Base-by-base conservation (phyloP, 2,888 invertebrate genomes). In the Cheilosia soror region DNA sequence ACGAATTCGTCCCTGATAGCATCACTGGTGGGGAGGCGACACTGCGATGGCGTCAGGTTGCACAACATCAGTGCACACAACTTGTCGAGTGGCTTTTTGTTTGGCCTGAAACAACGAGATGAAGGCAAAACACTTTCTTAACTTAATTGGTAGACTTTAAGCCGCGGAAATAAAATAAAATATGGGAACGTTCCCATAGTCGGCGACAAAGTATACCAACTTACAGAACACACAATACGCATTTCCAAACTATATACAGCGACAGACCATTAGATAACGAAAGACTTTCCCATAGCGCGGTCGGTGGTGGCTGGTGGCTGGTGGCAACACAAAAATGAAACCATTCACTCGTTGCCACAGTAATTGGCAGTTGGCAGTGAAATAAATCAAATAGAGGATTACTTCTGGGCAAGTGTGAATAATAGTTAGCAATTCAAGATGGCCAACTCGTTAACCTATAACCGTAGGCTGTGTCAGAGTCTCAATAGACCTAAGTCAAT, bases 1-100 rank as follows among this genome's bases (percentile, higher is more conserved):
- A 60, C 62, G 68, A 68, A 62, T 78, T 83, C 78, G 66, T 83
- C 72, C 77, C 77, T 63, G 77, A 68, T 77, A 44, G 51, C 76
- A 65, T 82, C 65, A 76, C 2, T 25, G 5, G 25, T n/a, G 25
- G 33, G 49, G 20, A 37, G 33, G 20, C n/a, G 20, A 5, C 9
- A 40, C n/a, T 57, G 55, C 4, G 71, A 58, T 80, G 62, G 73
- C 58, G 72, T 77, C 62, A 60, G 49, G 58, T 82, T 82, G 77
- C 82, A 77, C 62, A 82, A 82, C 37, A 58, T 69, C 71, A 25
- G 49, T 63, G 55, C 29, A 42, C 76, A 27, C 63, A 42, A 63
- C 33, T 33, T 44, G 55, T 51, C 40, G 47, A 53, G 58, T 33
- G 27, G 25, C 9, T 51, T 40, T 51, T 53, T 68, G 37, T 60